Evolutionary conservation across 2,113 vertebrate species (phyloP).

Genomic region (Hippolais icterina): DNA sequence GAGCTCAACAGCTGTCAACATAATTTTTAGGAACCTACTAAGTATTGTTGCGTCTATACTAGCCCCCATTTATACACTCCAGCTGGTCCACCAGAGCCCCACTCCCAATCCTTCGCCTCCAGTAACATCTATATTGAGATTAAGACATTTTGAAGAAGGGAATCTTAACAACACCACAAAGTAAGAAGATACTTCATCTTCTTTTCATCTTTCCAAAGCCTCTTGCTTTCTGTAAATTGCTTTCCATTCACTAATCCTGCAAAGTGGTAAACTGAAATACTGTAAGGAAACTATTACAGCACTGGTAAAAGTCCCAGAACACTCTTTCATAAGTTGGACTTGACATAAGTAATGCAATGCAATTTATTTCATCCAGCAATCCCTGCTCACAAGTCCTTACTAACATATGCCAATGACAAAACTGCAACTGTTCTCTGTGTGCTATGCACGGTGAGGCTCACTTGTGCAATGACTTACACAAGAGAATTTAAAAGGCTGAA

Average conservation of each 20-base stretch:
- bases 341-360: not conserved
- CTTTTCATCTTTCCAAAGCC: not conserved
- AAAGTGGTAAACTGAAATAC: not conserved
- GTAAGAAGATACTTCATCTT: not conserved
- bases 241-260: not conserved
- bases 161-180: not conserved
- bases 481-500: not conserved
- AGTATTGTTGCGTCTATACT: conserved; percentile 2
- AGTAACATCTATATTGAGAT: conserved; percentile 11
- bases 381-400: not conserved
- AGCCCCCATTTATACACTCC: not conserved
- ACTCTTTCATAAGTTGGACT: not conserved
- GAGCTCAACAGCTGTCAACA: conserved; percentile 53
- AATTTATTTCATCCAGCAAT: not conserved
- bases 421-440: not conserved
- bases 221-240: not conserved
- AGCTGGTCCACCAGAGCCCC: not conserved
- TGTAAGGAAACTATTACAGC: not conserved
- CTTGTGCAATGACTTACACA: not conserved
- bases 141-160: not conserved
- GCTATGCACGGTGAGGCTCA: rapidly evolving
- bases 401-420: not conserved
- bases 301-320: not conserved
- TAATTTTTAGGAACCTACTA: conserved; percentile 53
- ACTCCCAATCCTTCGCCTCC: not conserved